phyloP scores from a whole-genome alignment of 1,140 invertebrate genomes.

The Wiebesia pumilae region DNA sequence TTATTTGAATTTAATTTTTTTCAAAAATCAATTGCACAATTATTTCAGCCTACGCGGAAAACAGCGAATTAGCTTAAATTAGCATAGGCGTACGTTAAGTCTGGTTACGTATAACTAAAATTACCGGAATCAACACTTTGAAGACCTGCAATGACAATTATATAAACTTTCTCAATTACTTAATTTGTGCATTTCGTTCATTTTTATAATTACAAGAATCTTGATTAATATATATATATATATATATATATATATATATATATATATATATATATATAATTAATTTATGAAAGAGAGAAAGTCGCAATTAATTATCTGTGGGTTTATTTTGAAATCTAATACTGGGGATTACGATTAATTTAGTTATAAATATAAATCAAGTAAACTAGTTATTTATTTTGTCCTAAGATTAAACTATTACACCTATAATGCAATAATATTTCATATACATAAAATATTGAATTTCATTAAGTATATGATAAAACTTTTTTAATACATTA shows the following conservation, averaged over 20 bases:
- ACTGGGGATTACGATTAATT: background rate
- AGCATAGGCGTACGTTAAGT: background rate
- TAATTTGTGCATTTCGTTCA: background rate
- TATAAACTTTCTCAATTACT: background rate
- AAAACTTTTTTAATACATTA: background rate
- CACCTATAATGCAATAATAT: too few species aligned
- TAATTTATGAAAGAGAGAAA: background rate
- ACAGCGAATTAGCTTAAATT: constrained; percentile 16
- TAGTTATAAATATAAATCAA: background rate
- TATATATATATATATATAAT: too few species aligned
- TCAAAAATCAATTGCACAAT: constrained; percentile 50
- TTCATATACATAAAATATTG: background rate
- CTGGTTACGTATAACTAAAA: background rate
- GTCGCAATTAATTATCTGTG: background rate
- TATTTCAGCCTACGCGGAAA: constrained; percentile 38
- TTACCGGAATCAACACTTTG: background rate
- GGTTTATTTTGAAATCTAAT: background rate
- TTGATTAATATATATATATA: too few species aligned
- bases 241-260: too few species aligned
- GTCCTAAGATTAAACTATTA: too few species aligned
- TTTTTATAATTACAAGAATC: background rate
- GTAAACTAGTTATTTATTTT: background rate
- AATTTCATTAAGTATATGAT: background rate
- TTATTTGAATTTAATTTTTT: constrained; percentile 48
- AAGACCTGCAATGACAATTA: background rate